Conservation (phyloP, 1,140 invertebrate species). For the Mylabris phalerata region DNA sequence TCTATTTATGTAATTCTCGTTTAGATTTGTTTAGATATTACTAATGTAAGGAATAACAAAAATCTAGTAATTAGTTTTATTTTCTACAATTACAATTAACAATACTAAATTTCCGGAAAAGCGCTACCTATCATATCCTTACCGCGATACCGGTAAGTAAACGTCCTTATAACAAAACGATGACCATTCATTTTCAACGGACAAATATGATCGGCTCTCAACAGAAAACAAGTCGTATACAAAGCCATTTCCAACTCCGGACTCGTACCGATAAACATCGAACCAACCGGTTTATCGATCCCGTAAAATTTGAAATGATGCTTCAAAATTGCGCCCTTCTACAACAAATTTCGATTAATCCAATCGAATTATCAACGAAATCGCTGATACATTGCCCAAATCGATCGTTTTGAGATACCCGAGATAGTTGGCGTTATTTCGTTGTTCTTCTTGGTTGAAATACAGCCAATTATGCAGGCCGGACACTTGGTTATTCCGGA, state of each 20-base stretch:
- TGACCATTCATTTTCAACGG: constrained; percentile 63
- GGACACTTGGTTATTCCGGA: constrained; percentile 66
- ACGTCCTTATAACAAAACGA: constrained; percentile 63
- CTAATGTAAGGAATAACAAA: too few relatives aligned
- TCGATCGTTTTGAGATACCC: constrained; percentile 69
- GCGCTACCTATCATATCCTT: constrained; percentile 73
- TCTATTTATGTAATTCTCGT: not conserved
- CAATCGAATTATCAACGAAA: not conserved
- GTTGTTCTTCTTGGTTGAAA: constrained; percentile 65
- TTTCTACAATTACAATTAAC: too few relatives aligned
- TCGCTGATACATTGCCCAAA: constrained; percentile 52
- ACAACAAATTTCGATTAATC: constrained; percentile 26
- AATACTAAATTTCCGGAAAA: constrained; percentile 64
- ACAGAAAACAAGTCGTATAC: constrained; percentile 78
- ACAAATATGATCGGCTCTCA: constrained; percentile 62
- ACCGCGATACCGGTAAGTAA: constrained; percentile 64
- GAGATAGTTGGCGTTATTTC: constrained; percentile 64
- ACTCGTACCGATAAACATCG: constrained; percentile 83
- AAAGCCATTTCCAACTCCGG: constrained; percentile 89
- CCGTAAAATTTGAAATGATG: constrained; percentile 67
- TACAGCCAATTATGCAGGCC: constrained; percentile 90
- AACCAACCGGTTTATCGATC: constrained; percentile 67
- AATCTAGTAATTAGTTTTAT: too few relatives aligned
- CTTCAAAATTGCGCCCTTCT: constrained; percentile 76
- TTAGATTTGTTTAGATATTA: too few relatives aligned